Percentiles rank a stretch among this genome's conserved stretches.
Conservation (phyloP, 2,113 vertebrate genomes). For the Toxostoma redivivum region DNA sequence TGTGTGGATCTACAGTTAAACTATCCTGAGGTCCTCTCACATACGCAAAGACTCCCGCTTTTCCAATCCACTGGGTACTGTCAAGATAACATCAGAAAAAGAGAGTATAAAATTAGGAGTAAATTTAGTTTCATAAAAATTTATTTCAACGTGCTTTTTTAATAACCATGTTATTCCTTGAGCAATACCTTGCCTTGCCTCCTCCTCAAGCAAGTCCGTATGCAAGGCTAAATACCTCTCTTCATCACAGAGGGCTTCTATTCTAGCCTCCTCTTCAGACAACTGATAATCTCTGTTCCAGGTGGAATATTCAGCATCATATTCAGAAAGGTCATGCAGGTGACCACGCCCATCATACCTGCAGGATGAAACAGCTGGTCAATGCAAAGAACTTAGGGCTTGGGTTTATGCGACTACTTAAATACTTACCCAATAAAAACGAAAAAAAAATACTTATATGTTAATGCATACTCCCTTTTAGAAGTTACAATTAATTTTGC, state of each 20-base stretch:
- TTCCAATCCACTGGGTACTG: slow-evolving; percentile 85
- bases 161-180: slow-evolving; percentile 55
- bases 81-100: slow-evolving; percentile 89
- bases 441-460: slow-evolving; percentile 29
- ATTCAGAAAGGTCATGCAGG: slow-evolving; percentile 99
- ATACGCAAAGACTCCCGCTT: slow-evolving; percentile 81
- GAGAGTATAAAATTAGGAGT: slow-evolving; percentile 82
- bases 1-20: slow-evolving; percentile 80
- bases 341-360: slow-evolving; percentile 99
- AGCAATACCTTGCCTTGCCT: slow-evolving; percentile 95
- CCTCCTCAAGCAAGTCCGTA: slow-evolving; percentile 98
- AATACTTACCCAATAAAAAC: slow-evolving; percentile 75
- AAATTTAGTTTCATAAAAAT: slow-evolving; percentile 59
- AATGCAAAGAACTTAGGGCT: slow-evolving; percentile 59
- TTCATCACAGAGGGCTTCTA: slow-evolving; percentile 97
- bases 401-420: slow-evolving; percentile 29
- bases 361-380: slow-evolving; percentile 83
- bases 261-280: slow-evolving; percentile 95
- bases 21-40: slow-evolving; percentile 85
- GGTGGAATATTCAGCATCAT: slow-evolving; percentile 91
- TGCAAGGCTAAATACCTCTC: slow-evolving; percentile 99
- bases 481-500: slow-evolving; percentile 63
- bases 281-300: slow-evolving; percentile 97
- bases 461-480: slow-evolving; percentile 44
- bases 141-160: slow-evolving; percentile 43